Evolutionary conservation across 2,113 vertebrate species (phyloP).

Genomic region (Zosterops borbonicus): DNA sequence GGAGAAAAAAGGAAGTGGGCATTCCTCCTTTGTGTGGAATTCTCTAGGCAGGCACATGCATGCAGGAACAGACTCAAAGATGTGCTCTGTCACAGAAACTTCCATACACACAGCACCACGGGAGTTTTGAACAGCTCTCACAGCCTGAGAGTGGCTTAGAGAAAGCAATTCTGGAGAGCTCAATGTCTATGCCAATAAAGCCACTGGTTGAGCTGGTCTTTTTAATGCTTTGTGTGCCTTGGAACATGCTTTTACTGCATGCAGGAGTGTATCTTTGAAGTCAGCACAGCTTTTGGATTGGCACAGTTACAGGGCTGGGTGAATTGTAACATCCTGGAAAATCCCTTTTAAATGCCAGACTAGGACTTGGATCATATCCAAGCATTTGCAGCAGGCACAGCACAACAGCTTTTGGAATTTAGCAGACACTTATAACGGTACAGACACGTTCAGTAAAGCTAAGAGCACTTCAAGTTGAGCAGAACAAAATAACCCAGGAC

Average conservation of each 20-base stretch:
- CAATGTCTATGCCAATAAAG: neutral
- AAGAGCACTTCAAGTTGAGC: constrained; percentile 43
- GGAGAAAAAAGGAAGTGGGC: neutral
- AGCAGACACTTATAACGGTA: constrained; percentile 1
- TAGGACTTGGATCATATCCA: constrained; percentile 44
- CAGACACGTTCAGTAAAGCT: neutral
- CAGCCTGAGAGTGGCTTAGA: neutral
- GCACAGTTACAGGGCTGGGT: constrained; percentile 26
- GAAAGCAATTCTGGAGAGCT: neutral
- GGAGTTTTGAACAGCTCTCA: neutral
- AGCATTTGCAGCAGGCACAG: constrained; percentile 49
- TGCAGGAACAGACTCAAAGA: neutral
- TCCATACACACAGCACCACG: neutral
- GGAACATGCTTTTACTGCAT: neutral
- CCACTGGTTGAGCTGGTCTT: neutral
- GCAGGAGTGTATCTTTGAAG: constrained; percentile 34
- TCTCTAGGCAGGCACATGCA: neutral
- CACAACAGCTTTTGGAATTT: constrained; percentile 57
- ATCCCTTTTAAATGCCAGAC: constrained; percentile 63
- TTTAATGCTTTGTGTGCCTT: constrained; percentile 19
- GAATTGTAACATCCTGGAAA: constrained; percentile 64
- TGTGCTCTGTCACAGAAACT: neutral
- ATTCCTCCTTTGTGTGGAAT: neutral
- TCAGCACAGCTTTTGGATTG: constrained; percentile 36
- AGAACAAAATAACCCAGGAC: neutral